Evolutionary conservation across 2,888 invertebrate genomes (phyloP), one percentile per base, ranked within the genome.

Genomic region (Lasioglossum pauxillum): DNA sequence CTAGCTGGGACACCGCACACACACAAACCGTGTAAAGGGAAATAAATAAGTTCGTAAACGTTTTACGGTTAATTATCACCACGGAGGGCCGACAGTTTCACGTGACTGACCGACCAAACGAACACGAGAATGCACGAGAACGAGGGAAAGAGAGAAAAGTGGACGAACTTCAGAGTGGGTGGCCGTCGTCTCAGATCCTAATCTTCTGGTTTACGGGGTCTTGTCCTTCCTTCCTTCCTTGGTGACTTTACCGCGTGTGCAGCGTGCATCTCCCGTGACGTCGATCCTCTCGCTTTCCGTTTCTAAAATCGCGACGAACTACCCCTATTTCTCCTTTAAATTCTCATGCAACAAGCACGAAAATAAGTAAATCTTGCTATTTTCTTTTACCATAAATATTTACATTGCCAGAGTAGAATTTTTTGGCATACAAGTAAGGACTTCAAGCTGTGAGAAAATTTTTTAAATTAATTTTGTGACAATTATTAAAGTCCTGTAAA

Each of bases 61-160:
- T 93, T 94, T 93, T 92, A 93, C 93, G 92, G 93, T 94, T 94
- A 94, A 94, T 94, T 94, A 94, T 94, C 93, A 91, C 93, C 91
- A 90, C 89, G 90, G 76, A 89, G 90, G 77, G 84, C 85, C 82
- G 89, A 87, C 84, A 83, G 88, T 90, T 88, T 88, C 88, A 88
- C 85, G 83, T 80, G 89, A 81, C 84, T 86, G 86, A 80, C 82
- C 85, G 80, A 72, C 60, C 79, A 79, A 84, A 88, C 82, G 67
- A 80, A 78, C 83, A 82, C 80, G 83, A 83, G 90, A 88, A 86
- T 87, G 82, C 80, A 53, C 79, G 76, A 27, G 89, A 82, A 84
- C 82, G 71, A 44, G 71, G 85, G 81, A 84, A 86, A 75, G 84
- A 85, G 82, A 88, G 88, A 84, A 88, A 90, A 87, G 84, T 87